These are phyloP conservation scores for Corticium candelabrum DNA, from an alignment of 37 sponge, comb jelly and placozoan genomes.

Conservation along the genomic window DNA sequence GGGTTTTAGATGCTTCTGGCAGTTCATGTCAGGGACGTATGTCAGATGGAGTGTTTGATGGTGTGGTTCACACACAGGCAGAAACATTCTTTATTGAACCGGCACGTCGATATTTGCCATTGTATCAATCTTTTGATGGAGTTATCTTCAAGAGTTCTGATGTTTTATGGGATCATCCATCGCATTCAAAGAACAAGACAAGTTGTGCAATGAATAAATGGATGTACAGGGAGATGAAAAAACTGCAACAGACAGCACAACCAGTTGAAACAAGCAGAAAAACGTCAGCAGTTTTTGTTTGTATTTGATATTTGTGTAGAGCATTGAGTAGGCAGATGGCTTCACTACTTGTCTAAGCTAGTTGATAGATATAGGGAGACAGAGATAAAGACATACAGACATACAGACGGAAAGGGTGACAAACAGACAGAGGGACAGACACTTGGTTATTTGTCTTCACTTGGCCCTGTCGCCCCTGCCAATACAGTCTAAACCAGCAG, in stretches of 20 bases:
- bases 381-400: too few species aligned
- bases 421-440: too few species aligned
- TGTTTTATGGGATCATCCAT: background rate
- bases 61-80: background rate
- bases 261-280: background rate
- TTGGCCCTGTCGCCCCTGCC: too few species aligned
- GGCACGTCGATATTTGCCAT: background rate
- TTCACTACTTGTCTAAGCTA: too few species aligned
- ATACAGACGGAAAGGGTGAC: too few species aligned
- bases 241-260: background rate
- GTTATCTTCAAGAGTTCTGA: background rate
- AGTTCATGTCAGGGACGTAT: background rate
- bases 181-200: background rate
- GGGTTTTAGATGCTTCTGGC: background rate
- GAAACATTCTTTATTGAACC: background rate
- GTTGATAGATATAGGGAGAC: too few species aligned
- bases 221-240: background rate
- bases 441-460: too few species aligned
- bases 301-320: too few species aligned
- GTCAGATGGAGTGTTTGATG: background rate
- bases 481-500: too few species aligned
- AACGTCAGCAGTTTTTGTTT: slow-evolving; percentile 1
- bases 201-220: background rate
- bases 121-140: background rate
- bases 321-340: too few species aligned